phyloP scores from a whole-genome alignment of 2,113 vertebrate genomes.

The Cochlearius cochlearius region DNA sequence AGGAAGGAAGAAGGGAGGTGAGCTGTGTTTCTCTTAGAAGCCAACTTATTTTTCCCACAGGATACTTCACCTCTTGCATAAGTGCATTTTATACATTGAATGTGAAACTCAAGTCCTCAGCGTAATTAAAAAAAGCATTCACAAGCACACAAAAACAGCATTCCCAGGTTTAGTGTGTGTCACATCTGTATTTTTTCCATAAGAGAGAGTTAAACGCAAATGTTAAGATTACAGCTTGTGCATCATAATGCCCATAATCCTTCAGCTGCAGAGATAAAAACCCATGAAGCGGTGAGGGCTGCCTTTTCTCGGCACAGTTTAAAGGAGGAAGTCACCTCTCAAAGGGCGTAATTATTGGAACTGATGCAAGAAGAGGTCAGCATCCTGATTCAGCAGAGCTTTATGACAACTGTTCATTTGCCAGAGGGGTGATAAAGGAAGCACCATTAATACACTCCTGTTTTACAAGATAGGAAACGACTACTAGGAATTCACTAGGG shows the following conservation, averaged over 20 bases:
- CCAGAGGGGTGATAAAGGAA: conserved; percentile 21
- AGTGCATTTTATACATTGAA: not conserved
- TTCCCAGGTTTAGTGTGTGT: not conserved
- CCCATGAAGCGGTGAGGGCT: not conserved
- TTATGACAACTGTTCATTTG: conserved; percentile 17
- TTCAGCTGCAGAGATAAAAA: not conserved
- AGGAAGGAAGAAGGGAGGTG: not conserved
- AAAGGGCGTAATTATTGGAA: conserved; percentile 15
- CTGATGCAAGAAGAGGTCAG: conserved; percentile 42
- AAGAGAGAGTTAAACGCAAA: not conserved
- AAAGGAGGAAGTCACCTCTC: not conserved
- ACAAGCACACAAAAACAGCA: not conserved
- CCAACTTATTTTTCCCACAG: not conserved
- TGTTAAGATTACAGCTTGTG: not conserved
- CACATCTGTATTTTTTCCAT: not conserved
- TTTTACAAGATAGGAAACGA: not conserved
- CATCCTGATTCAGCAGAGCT: not conserved
- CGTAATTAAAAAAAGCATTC: not conserved
- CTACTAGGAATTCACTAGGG: conserved; percentile 28
- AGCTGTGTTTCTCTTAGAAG: not conserved
- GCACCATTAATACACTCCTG: not conserved
- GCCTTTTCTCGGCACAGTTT: not conserved
- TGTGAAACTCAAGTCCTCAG: not conserved
- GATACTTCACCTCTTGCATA: not conserved
- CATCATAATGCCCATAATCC: not conserved